Evolutionary conservation across 2,888 invertebrate genomes (phyloP).

Genomic region (Synanthedon formicaeformis): DNA sequence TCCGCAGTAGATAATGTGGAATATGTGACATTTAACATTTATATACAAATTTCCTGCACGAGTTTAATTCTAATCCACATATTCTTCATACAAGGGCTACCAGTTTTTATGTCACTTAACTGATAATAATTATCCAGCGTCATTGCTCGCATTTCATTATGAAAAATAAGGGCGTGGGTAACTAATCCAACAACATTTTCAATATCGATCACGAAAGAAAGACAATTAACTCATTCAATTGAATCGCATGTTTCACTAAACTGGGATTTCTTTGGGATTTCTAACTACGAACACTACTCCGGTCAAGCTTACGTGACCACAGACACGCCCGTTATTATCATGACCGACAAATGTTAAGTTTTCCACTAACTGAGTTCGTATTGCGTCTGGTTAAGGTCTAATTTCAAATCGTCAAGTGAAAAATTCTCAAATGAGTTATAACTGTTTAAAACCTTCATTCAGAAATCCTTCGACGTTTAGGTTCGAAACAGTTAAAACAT

Average conservation of each 20-base stretch:
- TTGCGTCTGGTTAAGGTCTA: neutral
- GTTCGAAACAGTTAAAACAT: conserved; percentile 7
- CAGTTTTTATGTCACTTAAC: no score
- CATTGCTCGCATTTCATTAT: no score
- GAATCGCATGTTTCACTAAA: neutral
- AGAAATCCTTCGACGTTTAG: neutral
- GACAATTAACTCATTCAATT: neutral
- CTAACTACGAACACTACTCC: neutral
- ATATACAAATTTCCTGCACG: no score
- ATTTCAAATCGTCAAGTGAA: conserved; percentile 2
- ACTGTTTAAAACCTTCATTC: conserved; percentile 2
- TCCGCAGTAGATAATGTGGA: no score
- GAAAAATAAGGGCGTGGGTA: no score
- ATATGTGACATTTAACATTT: no score
- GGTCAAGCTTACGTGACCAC: conserved; percentile 16
- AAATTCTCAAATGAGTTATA: neutral
- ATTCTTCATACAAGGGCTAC: no score
- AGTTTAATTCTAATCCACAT: no score
- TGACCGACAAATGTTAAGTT: neutral
- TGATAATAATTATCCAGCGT: no score
- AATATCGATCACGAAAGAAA: no score
- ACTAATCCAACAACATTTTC: no score
- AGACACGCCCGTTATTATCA: conserved; percentile 9
- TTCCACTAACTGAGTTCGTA: conserved; percentile 1
- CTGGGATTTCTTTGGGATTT: neutral